phyloP scores from a whole-genome alignment of 2,113 vertebrate species.

The Centropus unirufus region DNA sequence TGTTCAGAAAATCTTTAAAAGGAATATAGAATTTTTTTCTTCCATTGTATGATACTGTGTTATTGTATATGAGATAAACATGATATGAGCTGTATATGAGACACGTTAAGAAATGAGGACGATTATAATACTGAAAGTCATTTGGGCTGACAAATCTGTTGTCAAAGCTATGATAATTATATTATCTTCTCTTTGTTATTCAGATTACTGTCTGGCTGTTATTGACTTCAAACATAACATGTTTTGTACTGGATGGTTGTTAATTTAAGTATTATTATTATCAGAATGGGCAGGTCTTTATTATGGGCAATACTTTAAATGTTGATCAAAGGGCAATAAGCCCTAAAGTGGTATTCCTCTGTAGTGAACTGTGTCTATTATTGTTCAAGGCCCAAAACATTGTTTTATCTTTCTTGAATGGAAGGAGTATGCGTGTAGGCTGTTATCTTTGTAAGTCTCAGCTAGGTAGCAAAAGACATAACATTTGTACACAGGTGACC shows the following conservation, averaged over 20 bases:
- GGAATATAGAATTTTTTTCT: not conserved
- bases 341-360: not conserved
- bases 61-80: not conserved
- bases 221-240: not conserved
- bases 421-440: not conserved
- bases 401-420: not conserved
- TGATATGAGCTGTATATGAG: not conserved
- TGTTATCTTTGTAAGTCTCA: not conserved
- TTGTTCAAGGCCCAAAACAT: not conserved
- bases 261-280: not conserved
- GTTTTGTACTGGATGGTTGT: not conserved
- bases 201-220: not conserved
- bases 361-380: not conserved
- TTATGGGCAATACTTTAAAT: not conserved
- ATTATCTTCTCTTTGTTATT: not conserved
- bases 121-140: not conserved
- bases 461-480: not conserved
- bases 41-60: not conserved
- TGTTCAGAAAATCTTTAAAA: not conserved
- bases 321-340: not conserved
- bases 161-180: not conserved
- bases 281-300: not conserved
- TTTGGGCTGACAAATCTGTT: not conserved
- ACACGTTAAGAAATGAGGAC: not conserved
- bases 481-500: rapidly evolving